phyloP scores from a whole-genome alignment of 1,140 invertebrate genomes.

The Onthophagus taurus region DNA sequence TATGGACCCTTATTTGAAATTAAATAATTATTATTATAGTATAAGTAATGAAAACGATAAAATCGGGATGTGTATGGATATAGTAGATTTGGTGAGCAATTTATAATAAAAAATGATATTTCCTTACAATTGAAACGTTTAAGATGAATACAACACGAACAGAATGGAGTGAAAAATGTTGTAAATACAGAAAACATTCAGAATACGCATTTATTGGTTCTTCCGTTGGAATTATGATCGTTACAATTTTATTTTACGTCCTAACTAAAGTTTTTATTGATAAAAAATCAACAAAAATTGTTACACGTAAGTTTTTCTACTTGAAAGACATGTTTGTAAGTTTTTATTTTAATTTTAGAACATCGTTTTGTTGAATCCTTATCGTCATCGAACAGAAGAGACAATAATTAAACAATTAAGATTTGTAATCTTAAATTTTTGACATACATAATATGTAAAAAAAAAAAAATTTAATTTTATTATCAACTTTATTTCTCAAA shows the following conservation, averaged over 20 bases:
- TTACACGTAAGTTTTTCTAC: conserved; percentile 37
- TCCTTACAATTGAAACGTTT: not conserved
- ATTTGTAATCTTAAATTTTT: too few relatives aligned
- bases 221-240: conserved; percentile 38
- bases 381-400: too few relatives aligned
- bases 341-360: too few relatives aligned
- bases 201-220: conserved; percentile 45
- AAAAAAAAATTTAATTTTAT: too few relatives aligned
- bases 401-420: too few relatives aligned
- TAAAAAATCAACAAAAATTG: conserved; percentile 26
- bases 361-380: too few relatives aligned
- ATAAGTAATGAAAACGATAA: conserved; percentile 46
- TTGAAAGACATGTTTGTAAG: too few relatives aligned
- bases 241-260: conserved; percentile 45
- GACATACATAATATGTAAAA: too few relatives aligned
- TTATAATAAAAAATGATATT: conserved; percentile 8
- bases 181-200: conserved; percentile 41
- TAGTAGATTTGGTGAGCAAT: conserved; percentile 46
- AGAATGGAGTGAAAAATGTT: conserved; percentile 47
- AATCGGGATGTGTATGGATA: conserved; percentile 48
- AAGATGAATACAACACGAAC: conserved; percentile 50
- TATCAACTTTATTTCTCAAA: too few relatives aligned
- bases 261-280: conserved; percentile 38
- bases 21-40: conserved; percentile 44
- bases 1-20: conserved; percentile 40